These are phyloP conservation scores for Amphipoea oculea DNA, from an alignment of 2,888 invertebrate genomes.

Conservation along the genomic window DNA sequence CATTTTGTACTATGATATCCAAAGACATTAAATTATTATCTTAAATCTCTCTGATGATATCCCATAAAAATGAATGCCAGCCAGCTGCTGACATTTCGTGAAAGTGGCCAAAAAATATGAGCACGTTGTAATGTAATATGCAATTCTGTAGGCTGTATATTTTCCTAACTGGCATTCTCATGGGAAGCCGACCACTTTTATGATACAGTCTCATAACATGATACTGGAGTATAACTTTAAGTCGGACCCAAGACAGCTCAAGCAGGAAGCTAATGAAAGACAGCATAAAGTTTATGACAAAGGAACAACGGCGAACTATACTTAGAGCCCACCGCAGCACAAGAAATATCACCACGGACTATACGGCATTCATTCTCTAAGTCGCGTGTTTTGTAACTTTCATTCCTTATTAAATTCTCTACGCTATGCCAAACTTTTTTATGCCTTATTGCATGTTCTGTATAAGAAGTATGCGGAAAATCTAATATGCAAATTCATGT, in stretches of 20 bases:
- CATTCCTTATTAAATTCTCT: constrained; percentile 48
- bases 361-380: constrained; percentile 20
- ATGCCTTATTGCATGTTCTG: constrained; percentile 21
- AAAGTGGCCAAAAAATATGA: constrained; percentile 65
- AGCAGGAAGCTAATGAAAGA: constrained; percentile 49
- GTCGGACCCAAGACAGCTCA: constrained; percentile 22
- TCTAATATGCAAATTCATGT: constrained; percentile 17
- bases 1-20: constrained; percentile 59
- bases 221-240: constrained; percentile 53
- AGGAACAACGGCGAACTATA: constrained; percentile 33
- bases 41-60: constrained; percentile 10
- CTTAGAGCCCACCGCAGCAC: constrained; percentile 6
- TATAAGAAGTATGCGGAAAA: constrained; percentile 29
- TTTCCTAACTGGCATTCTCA: constrained; percentile 63
- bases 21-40: too few relatives aligned
- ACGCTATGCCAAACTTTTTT: constrained; percentile 30
- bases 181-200: constrained; percentile 55
- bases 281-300: constrained; percentile 52
- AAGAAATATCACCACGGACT: constrained; percentile 37
- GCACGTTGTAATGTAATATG: constrained; percentile 69
- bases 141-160: constrained; percentile 70
- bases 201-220: constrained; percentile 36
- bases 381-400: constrained; percentile 41
- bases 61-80: constrained; percentile 69
- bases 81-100: constrained; percentile 66